Evolutionary conservation across 2,797 vertebrate species (phyloP).

Genomic region (Somateria mollissima): DNA sequence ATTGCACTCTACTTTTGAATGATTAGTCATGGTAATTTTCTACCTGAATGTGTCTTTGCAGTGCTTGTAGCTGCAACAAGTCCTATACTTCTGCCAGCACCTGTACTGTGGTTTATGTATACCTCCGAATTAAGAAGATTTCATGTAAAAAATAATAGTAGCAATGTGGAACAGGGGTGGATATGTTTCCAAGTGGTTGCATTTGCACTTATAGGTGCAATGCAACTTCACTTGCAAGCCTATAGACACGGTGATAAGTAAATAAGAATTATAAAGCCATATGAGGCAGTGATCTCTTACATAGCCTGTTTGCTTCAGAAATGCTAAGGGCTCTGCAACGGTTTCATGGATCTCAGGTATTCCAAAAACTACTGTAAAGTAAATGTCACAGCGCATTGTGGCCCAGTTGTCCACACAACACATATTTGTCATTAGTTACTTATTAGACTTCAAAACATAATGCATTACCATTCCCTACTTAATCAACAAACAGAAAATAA

Average conservation of each 20-base stretch:
- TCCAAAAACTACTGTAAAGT: neutral
- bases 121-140: slow-evolving; percentile 34
- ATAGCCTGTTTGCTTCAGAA: neutral
- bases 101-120: slow-evolving; percentile 47
- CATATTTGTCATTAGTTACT: neutral
- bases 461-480: neutral
- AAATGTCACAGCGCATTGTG: neutral
- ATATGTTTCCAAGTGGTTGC: slow-evolving; percentile 21
- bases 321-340: neutral
- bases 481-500: neutral
- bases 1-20: neutral
- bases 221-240: neutral
- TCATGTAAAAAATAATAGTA: slow-evolving; percentile 55
- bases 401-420: neutral
- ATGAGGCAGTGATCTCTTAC: neutral
- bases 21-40: neutral
- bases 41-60: neutral
- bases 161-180: slow-evolving; percentile 6
- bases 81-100: slow-evolving; percentile 22
- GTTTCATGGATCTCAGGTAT: neutral
- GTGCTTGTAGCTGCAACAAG: slow-evolving; percentile 31
- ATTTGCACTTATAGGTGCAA: neutral
- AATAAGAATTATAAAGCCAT: neutral
- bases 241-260: neutral
- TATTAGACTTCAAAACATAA: neutral